A percentile compares a stretch with the other conserved stretches of the same genome.
These are phyloP conservation scores for Nymphalis urticae DNA, from an alignment of 2,888 invertebrate species.

Conservation along the genomic window DNA sequence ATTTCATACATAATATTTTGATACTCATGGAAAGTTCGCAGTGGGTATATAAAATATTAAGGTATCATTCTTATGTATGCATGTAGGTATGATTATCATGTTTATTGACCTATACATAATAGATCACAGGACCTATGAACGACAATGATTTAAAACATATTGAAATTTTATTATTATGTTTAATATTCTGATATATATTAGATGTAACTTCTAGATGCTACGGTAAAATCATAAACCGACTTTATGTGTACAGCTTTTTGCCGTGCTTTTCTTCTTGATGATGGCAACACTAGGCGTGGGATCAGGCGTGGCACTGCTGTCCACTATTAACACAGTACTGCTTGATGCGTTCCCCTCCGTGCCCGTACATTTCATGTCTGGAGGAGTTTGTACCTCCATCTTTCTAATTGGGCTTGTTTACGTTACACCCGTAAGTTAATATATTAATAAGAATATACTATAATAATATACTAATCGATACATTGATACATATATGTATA, in stretches of 20 bases:
- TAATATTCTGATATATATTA: too few species aligned
- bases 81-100: too few species aligned
- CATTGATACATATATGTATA: background rate
- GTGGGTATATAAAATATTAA: too few species aligned
- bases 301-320: conserved; percentile 86
- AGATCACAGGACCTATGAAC: too few species aligned
- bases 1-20: background rate
- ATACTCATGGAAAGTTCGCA: background rate
- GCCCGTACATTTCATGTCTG: conserved; percentile 83
- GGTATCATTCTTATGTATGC: too few species aligned
- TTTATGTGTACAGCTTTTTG: conserved; percentile 80
- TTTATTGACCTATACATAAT: too few species aligned
- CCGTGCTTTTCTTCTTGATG: conserved; percentile 91
- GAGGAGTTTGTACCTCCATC: conserved; percentile 76
- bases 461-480: background rate
- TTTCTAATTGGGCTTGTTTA: conserved; percentile 86
- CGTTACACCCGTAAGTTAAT: conserved; percentile 85
- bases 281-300: conserved; percentile 89
- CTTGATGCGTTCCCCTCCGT: conserved; percentile 85
- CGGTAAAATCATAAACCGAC: background rate
- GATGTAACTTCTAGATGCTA: too few species aligned
- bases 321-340: conserved; percentile 85
- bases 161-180: too few species aligned
- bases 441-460: conserved; percentile 35
- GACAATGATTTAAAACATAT: too few species aligned